Evolutionary conservation across 1,140 invertebrate genomes (phyloP).

Genomic region (Drosophila mojavensis): DNA sequence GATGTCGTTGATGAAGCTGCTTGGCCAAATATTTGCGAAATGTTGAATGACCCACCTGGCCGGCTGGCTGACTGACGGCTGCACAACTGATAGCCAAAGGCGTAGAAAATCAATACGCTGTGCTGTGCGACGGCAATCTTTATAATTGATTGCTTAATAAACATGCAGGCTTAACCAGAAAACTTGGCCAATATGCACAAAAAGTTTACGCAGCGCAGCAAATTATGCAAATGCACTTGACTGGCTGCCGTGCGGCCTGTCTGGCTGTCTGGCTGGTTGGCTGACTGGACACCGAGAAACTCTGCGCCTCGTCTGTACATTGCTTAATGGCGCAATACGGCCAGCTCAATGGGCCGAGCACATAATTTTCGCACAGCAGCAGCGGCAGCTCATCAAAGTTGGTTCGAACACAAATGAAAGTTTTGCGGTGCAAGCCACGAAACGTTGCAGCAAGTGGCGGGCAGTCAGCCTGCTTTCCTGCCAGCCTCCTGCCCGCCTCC

Average conservation of each 20-base stretch:
- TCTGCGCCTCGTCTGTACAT: conserved; percentile 16
- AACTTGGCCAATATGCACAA: conserved; percentile 65
- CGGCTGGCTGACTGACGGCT: neutral
- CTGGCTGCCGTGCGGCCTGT: conserved; percentile 13
- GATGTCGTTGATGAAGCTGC: conserved; percentile 30
- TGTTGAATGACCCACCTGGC: conserved; percentile 9
- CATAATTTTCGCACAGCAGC: conserved; percentile 57
- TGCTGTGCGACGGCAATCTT: conserved; percentile 22
- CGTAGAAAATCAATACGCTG: conserved; percentile 54
- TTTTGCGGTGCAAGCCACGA: conserved; percentile 66
- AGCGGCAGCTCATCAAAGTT: conserved; percentile 74
- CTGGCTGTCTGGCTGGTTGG: conserved; percentile 19
- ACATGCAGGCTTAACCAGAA: conserved; percentile 52
- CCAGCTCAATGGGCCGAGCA: conserved; percentile 66
- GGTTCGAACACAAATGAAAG: conserved; percentile 77
- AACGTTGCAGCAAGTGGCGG: conserved; percentile 60
- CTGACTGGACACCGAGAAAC: conserved; percentile 28
- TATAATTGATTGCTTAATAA: conserved; percentile 79
- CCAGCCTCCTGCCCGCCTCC: conserved; percentile 21
- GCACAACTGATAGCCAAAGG: neutral
- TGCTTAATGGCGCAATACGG: conserved; percentile 71
- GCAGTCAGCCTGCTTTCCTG: conserved; percentile 1
- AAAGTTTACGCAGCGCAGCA: conserved; percentile 63
- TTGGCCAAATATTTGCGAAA: conserved; percentile 50
- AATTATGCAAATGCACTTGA: conserved; percentile 79